A percentile compares a stretch with the other conserved stretches of the same genome.
Evolutionary conservation across 2,888 invertebrate species (phyloP).

Genomic region (Dione juno): DNA sequence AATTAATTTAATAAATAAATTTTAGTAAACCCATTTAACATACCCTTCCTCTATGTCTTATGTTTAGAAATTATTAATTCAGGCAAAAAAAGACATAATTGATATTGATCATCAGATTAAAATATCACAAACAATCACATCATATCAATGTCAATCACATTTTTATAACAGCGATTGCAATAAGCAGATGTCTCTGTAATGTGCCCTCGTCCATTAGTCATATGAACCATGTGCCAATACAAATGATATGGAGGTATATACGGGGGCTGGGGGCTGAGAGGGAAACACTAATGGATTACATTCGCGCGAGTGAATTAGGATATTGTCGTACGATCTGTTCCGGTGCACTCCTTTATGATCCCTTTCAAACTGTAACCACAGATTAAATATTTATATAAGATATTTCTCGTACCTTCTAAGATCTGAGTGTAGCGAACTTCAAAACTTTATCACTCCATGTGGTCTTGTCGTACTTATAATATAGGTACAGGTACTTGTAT

Average conservation of each 20-base stretch:
- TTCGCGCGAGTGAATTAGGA: conserved; percentile 83
- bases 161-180: conserved; percentile 60
- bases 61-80: conserved; percentile 7
- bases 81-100: background rate
- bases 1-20: conserved; percentile 2
- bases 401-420: conserved; percentile 10
- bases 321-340: conserved; percentile 82
- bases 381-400: conserved; percentile 51
- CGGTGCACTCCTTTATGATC: conserved; percentile 78
- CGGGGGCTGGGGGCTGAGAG: conserved; percentile 62
- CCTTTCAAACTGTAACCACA: conserved; percentile 50
- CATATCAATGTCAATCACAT: conserved; percentile 45
- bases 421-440: conserved; percentile 12
- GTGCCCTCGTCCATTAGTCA: conserved; percentile 78
- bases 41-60: background rate
- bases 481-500: too few species aligned
- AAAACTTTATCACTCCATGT: background rate
- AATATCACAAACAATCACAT: conserved; percentile 29
- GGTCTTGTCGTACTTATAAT: background rate
- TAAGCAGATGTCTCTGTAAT: conserved; percentile 70
- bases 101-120: conserved; percentile 22
- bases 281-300: conserved; percentile 81
- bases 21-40: background rate
- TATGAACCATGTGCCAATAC: conserved; percentile 84
- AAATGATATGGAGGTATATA: conserved; percentile 80